These are phyloP conservation scores for Ctenopoma kingsleyae DNA, from an alignment of 2,797 vertebrate species.

Conservation along the genomic window DNA sequence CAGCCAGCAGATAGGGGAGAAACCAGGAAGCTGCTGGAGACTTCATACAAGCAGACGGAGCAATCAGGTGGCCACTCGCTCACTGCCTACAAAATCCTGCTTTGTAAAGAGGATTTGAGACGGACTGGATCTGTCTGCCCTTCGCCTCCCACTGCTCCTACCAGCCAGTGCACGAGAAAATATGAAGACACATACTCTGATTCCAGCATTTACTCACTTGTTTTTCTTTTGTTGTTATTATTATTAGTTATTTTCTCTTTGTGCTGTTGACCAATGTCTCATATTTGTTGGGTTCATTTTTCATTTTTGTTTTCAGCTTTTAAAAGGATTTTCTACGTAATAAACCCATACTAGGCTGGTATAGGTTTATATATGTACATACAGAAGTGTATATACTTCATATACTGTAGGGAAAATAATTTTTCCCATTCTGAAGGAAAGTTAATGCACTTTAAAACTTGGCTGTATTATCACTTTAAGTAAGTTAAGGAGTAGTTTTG, in stretches of 20 bases:
- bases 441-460: slow-evolving; percentile 80
- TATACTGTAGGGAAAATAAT: slow-evolving; percentile 76
- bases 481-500: slow-evolving; percentile 42
- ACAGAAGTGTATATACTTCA: slow-evolving; percentile 60
- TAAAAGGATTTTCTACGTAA: slow-evolving; percentile 76
- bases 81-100: slow-evolving; percentile 64
- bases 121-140: slow-evolving; percentile 93
- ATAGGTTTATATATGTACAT: slow-evolving; percentile 63
- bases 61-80: slow-evolving; percentile 73
- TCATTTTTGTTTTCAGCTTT: slow-evolving; percentile 71
- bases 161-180: slow-evolving; percentile 75
- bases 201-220: slow-evolving; percentile 60
- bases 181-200: slow-evolving; percentile 75
- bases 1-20: slow-evolving; percentile 86
- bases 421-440: slow-evolving; percentile 80
- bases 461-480: slow-evolving; percentile 51
- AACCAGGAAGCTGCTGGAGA: slow-evolving; percentile 83
- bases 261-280: slow-evolving; percentile 92
- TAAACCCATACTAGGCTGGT: slow-evolving; percentile 67
- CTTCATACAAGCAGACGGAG: slow-evolving; percentile 66
- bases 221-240: slow-evolving; percentile 39
- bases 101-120: slow-evolving; percentile 85
- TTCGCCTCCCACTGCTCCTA: slow-evolving; percentile 62
- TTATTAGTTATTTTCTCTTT: slow-evolving; percentile 56
- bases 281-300: slow-evolving; percentile 57